phyloP scores from a whole-genome alignment of 2,797 vertebrate genomes.

The Dromococcyx pavoninus region DNA sequence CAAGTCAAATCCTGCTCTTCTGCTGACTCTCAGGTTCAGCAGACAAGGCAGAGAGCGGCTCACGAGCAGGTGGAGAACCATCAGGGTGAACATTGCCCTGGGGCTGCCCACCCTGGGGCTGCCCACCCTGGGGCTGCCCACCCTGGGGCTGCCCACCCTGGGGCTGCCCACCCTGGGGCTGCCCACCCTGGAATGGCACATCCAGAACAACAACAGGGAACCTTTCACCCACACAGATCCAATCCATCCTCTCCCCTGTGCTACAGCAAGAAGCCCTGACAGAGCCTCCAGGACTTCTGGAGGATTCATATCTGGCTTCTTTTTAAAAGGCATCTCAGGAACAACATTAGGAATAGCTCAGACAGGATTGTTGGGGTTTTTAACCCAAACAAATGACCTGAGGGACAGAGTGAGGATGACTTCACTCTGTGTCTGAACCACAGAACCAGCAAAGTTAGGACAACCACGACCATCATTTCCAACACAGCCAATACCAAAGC shows the following conservation, averaged over 20 bases:
- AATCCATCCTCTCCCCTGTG: background rate
- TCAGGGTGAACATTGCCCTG: background rate
- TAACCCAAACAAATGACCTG: background rate
- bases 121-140: background rate
- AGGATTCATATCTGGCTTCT: background rate
- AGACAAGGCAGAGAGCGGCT: fast-evolving
- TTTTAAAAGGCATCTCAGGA: background rate
- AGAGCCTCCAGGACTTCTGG: background rate
- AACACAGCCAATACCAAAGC: background rate
- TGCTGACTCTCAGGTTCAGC: background rate
- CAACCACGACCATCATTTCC: background rate
- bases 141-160: too few species aligned
- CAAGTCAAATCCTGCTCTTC: background rate
- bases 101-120: background rate
- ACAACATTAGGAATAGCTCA: background rate
- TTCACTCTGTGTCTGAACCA: background rate
- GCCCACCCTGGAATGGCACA: background rate
- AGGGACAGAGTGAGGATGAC: background rate
- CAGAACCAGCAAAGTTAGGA: background rate
- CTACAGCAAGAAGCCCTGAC: background rate
- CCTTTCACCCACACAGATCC: background rate
- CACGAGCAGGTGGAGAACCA: background rate
- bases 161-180: background rate
- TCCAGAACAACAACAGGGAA: fast-evolving
- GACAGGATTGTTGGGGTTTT: background rate